Percentiles rank a stretch among this genome's conserved stretches.
Conservation (phyloP, 1,140 invertebrate species). For the Conus ventricosus region DNA sequence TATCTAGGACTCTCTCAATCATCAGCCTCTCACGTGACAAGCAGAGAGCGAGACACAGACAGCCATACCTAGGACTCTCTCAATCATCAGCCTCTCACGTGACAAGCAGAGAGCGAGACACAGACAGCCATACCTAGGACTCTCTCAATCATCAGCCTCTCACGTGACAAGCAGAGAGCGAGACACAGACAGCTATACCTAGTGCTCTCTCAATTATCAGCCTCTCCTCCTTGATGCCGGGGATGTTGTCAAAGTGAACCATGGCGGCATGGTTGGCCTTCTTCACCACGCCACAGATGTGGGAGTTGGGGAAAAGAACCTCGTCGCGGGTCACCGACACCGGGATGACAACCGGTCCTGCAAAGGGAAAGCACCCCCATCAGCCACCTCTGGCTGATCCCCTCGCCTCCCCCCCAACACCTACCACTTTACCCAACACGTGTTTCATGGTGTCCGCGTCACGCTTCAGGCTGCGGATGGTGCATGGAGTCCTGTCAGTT, state of each 20-base stretch:
- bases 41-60: background rate
- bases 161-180: background rate
- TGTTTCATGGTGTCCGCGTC: no score
- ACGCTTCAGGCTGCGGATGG: no score
- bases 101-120: background rate
- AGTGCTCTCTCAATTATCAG: slow-evolving; percentile 44
- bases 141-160: background rate
- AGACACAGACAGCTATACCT: slow-evolving; percentile 37
- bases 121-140: background rate
- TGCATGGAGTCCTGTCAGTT: no score
- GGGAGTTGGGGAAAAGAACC: slow-evolving; percentile 52
- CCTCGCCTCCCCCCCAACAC: no score
- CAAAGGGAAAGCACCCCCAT: background rate
- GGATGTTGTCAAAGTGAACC: slow-evolving; percentile 50
- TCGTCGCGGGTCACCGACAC: slow-evolving; percentile 41
- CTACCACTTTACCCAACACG: no score
- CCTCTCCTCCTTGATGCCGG: slow-evolving; percentile 50
- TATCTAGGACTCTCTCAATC: background rate
- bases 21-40: background rate
- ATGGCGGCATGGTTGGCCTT: slow-evolving; percentile 50
- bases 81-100: background rate
- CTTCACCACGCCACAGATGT: slow-evolving; percentile 45
- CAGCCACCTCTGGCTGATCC: no score
- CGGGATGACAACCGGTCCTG: slow-evolving; percentile 49
- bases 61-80: background rate